Conservation (phyloP, 2,888 invertebrate species). For the Villa cingulata region DNA sequence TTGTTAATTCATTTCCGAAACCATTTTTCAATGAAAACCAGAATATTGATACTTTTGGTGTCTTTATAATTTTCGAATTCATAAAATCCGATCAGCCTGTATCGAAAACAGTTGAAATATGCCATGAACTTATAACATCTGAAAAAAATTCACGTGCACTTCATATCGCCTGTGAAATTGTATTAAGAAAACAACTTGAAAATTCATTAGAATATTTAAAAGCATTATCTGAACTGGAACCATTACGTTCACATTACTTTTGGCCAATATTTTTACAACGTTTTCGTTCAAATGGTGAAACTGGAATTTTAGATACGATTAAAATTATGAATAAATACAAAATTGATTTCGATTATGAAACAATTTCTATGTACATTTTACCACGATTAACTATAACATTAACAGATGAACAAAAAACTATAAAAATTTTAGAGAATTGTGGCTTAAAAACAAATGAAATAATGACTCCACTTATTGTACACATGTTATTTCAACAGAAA, state of each 20-base stretch:
- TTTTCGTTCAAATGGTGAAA: constrained; percentile 40
- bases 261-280: constrained; percentile 48
- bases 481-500: constrained; percentile 25
- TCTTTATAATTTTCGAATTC: constrained; percentile 44
- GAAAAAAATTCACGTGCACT: constrained; percentile 30
- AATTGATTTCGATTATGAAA: constrained; percentile 44
- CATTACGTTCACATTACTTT: constrained; percentile 46
- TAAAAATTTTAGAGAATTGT: constrained; percentile 23
- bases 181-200: constrained; percentile 33
- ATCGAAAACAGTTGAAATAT: constrained; percentile 27
- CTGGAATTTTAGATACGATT: constrained; percentile 39
- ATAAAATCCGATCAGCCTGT: constrained; percentile 39
- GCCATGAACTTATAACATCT: constrained; percentile 20
- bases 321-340: constrained; percentile 41
- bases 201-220: constrained; percentile 20
- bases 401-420: constrained; percentile 20
- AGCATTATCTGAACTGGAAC: constrained; percentile 20
- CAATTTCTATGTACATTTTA: constrained; percentile 41
- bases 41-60: constrained; percentile 42
- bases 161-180: constrained; percentile 41
- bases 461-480: constrained; percentile 21
- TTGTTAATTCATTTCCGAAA: constrained; percentile 28
- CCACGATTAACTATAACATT: constrained; percentile 34
- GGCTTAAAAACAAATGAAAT: constrained; percentile 24
- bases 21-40: constrained; percentile 32